Evolutionary conservation across 92 coral and sea anemone species (phyloP), one percentile per base, ranked within the genome.

Genomic region (Epizoanthus rinbou): DNA sequence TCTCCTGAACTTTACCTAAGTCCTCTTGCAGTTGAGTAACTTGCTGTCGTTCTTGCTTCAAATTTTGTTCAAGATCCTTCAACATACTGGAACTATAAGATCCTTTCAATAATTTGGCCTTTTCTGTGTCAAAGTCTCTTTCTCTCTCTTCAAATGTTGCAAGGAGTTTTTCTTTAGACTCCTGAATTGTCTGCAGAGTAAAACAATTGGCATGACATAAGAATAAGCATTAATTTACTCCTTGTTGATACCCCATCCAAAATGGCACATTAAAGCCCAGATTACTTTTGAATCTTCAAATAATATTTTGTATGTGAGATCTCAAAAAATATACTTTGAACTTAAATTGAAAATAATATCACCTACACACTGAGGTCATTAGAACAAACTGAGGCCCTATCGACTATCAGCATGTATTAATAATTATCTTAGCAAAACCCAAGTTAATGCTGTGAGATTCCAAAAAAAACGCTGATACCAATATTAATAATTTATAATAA

Each of bases 81-180:
- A 79, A 76, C 62, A 75, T 83, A 18, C 73, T 78, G 56, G 83
- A 80, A 63, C 82, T 88, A 3, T 76, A 71, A 3, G 65, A 80
- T 3, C 91, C 91, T n/a, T 83, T 76, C 56, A n/a, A 50, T 74
- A 80, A 75, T 1, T 67, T 64, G 11, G 72, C 73, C 66, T 78
- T 88, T 58, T 91, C 87, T 2, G 62, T 56, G 22, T 89, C 92
- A 69, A 81, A 85, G 60, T 91, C 94, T 52, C 79, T 54, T 19
- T 91, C 94, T 66, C 91, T 81, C 22, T 91, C 94, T 62, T 91
- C 94, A 13, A 79, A 79, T 8, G 87, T 90, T n/a, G 57, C 84
- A 25, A 91, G 80, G 14, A 91, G 84, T 18, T 39, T 86, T 24
- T 81, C 84, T 76, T 90, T 57, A 22, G 84, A 84, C 53, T 85